These are phyloP conservation scores for Neogale vison DNA, from an alignment of 2,113 vertebrate genomes.

Conservation along the genomic window DNA sequence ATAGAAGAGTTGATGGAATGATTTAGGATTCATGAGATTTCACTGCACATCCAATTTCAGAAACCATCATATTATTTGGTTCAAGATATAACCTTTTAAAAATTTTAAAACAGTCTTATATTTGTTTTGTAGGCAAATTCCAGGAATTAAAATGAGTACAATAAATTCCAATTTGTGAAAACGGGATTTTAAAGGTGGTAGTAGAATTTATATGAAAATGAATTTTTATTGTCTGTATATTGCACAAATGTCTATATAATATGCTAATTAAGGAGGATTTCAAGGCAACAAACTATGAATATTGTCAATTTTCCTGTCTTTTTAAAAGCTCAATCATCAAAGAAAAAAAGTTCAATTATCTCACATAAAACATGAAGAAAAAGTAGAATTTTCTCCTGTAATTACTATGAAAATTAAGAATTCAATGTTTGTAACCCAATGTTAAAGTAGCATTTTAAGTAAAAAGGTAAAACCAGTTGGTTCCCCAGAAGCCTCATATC, in stretches of 20 bases:
- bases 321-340: neutral
- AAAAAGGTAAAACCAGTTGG: neutral
- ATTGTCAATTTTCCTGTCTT: neutral
- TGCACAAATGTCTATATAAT: neutral
- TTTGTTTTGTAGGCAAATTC: neutral
- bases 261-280: neutral
- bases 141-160: neutral
- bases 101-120: neutral
- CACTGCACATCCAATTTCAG: neutral
- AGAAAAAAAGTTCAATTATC: neutral
- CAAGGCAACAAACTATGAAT: neutral
- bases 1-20: neutral
- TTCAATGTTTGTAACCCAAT: neutral
- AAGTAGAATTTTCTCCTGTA: neutral
- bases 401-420: conserved; percentile 19
- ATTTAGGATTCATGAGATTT: neutral
- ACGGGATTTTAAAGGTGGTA: conserved; percentile 12
- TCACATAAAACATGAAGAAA: neutral
- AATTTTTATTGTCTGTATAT: neutral
- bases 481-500: neutral
- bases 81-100: neutral
- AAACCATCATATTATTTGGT: neutral
- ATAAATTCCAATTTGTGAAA: conserved; percentile 28
- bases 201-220: conserved; percentile 8
- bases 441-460: conserved; percentile 32